Evolutionary conservation across 2,113 vertebrate genomes (phyloP), one percentile per base, ranked within the genome.

Genomic region (Galemys pyrenaicus): DNA sequence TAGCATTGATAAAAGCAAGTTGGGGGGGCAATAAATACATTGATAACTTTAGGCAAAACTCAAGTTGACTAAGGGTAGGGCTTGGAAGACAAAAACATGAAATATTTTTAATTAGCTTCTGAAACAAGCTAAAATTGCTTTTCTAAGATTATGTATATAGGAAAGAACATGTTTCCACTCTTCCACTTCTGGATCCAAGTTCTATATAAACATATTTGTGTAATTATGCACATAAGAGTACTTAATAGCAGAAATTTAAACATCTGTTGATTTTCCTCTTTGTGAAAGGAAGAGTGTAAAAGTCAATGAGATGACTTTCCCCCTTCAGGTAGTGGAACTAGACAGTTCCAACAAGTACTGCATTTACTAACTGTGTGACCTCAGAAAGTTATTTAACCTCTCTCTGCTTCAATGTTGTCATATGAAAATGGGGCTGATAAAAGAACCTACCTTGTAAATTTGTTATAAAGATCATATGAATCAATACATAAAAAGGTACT

Each of bases 181-280:
- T 67, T 67, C 81, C 16, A 80, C 62, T 92, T 86, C 82, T 68
- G 68, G 56, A 71, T 44, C 73, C 28, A 74, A 87, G 67, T 78
- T 85, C 78, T 46, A 85, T 74, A 88, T 17, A n/a, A 96, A 96
- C 49, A 70, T 89, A 85, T 82, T 88, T 88, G 58, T 68, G 92
- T 87, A 94, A 88, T 95, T 96, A 95, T 91, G 78, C 24, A 94
- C 65, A 81, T 65, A 78, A 71, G 70, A 95, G 77, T 85, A 95
- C 44, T 73, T 96, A 90, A 87, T 44, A 92, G 68, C 54, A 96
- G 77, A 92, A 92, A 88, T 56, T 80, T 89, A 88, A 7, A 92
- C n/a, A 78, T 62, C 91, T 87, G 87, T 81, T 86, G 88, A 68
- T 67, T 95, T 92, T 95, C 77, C 68, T 95, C 51, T 28, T 16